These are phyloP conservation scores for Acronicta psi DNA, from an alignment of 2,888 invertebrate species.

Conservation along the genomic window DNA sequence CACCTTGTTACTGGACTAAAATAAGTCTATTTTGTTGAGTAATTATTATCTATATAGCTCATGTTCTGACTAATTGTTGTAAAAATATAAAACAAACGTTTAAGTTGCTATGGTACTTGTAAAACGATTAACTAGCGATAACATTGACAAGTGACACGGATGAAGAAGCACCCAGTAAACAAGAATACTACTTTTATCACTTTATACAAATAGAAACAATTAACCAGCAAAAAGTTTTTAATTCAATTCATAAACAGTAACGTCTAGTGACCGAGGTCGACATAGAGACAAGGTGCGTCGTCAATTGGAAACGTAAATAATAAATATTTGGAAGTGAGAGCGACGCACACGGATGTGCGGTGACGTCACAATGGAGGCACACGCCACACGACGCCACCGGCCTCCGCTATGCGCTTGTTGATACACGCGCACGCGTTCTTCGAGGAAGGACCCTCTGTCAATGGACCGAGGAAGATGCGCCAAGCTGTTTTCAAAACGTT, in stretches of 20 bases:
- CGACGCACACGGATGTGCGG: conserved; percentile 65
- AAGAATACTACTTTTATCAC: conserved; percentile 53
- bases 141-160: conserved; percentile 61
- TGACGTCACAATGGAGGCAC: conserved; percentile 69
- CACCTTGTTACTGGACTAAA: conserved; percentile 9
- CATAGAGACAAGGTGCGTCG: conserved; percentile 59
- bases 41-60: no score
- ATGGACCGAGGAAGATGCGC: conserved; percentile 69
- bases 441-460: conserved; percentile 73
- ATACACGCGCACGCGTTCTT: conserved; percentile 80
- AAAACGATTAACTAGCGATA: conserved; percentile 49
- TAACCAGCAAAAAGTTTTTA: conserved; percentile 40
- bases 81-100: conserved; percentile 28
- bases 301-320: conserved; percentile 69
- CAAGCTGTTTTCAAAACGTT: conserved; percentile 76
- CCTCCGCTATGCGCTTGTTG: conserved; percentile 61
- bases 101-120: conserved; percentile 37
- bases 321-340: conserved; percentile 76
- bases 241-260: conserved; percentile 40
- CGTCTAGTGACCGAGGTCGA: conserved; percentile 36
- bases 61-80: no score
- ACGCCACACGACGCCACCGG: conserved; percentile 45
- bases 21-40: conserved; percentile 27
- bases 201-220: conserved; percentile 48
- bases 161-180: conserved; percentile 51